Evolutionary conservation across 1,140 invertebrate species (phyloP).

Genomic region (Euura saliciscinereae): DNA sequence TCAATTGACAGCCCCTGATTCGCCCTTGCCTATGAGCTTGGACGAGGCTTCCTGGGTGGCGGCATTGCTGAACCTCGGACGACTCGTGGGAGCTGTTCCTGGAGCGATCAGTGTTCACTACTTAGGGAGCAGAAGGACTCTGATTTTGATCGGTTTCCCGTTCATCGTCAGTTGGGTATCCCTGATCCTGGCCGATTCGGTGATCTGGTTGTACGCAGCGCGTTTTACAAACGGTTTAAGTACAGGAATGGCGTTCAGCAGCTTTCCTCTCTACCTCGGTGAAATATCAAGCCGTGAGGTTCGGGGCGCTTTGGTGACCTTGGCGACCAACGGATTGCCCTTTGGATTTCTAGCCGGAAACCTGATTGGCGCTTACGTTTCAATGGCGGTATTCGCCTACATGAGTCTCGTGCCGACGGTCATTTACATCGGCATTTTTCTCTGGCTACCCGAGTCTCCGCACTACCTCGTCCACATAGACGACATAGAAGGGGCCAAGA

Average conservation of each 20-base stretch:
- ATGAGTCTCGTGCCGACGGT: conserved; percentile 64
- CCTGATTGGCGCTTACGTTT: conserved; percentile 67
- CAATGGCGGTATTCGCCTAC: conserved; percentile 63
- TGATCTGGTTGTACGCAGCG: conserved; percentile 60
- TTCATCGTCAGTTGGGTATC: conserved; percentile 69
- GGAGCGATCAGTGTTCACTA: conserved; percentile 51
- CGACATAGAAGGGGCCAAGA: conserved; percentile 63
- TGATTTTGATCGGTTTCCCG: conserved; percentile 65
- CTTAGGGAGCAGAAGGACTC: conserved; percentile 70
- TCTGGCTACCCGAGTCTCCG: conserved; percentile 76
- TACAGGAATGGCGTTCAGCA: conserved; percentile 68
- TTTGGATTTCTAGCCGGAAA: conserved; percentile 74
- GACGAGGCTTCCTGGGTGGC: conserved; percentile 71
- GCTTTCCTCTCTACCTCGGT: conserved; percentile 69
- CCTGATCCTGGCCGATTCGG: conserved; percentile 61
- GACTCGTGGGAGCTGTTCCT: conserved; percentile 46
- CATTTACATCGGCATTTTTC: conserved; percentile 65
- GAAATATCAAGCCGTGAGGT: conserved; percentile 69
- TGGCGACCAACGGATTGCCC: conserved; percentile 51
- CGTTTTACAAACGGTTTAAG: conserved; percentile 66
- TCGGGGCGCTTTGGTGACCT: conserved; percentile 69
- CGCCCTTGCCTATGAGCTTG: conserved; percentile 59
- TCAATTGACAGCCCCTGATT: conserved; percentile 53
- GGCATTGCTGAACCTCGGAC: conserved; percentile 60
- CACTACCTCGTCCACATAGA: conserved; percentile 67